phyloP scores from a whole-genome alignment of 2,888 invertebrate genomes.

The Rhorus exstirpatorius region DNA sequence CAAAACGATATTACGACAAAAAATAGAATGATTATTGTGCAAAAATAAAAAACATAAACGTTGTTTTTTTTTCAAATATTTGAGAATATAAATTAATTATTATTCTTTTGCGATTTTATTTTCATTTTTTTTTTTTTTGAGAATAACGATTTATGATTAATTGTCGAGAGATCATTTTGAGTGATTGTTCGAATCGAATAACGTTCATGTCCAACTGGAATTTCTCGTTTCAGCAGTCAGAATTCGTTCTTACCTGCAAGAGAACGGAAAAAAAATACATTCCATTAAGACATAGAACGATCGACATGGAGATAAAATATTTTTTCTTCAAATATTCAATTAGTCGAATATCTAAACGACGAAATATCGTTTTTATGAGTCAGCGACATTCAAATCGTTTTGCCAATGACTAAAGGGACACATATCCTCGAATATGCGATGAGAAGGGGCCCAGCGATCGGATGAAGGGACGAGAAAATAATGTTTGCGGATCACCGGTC shows the following conservation, averaged over 20 bases:
- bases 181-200: not conserved
- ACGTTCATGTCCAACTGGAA: not conserved
- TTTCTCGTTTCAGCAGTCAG: not conserved
- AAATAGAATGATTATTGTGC: not conserved
- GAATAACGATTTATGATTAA: not conserved
- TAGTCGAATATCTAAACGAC: too few relatives aligned
- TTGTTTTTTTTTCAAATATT: not conserved
- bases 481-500: conserved; percentile 48
- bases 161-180: not conserved
- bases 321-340: not conserved
- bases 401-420: too few relatives aligned
- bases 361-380: too few relatives aligned
- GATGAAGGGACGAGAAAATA: conserved; percentile 1
- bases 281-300: not conserved
- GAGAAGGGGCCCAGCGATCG: not conserved
- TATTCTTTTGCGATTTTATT: too few relatives aligned
- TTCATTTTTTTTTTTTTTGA: not conserved
- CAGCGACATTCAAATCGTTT: too few relatives aligned
- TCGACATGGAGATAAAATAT: not conserved
- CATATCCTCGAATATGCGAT: not conserved
- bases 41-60: not conserved
- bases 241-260: conserved; percentile 34
- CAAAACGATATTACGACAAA: conserved; percentile 2
- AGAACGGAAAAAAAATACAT: not conserved
- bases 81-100: too few relatives aligned